These are phyloP conservation scores for Ennomos fuscantarius DNA, from an alignment of 2,888 invertebrate genomes.

Conservation along the genomic window DNA sequence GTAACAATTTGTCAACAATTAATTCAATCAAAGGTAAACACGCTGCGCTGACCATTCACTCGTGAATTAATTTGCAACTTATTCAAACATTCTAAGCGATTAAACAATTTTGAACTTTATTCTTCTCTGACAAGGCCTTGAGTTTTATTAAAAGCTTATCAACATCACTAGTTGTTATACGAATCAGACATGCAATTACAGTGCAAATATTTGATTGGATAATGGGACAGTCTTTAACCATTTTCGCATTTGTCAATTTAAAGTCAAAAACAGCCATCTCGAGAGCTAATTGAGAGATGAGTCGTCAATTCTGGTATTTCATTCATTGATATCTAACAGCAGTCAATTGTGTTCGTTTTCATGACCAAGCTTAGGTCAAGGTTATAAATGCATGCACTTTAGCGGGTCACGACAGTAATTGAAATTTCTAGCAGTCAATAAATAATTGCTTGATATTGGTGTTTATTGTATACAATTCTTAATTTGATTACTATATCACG, in stretches of 20 bases:
- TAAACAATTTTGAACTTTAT: conserved; percentile 5
- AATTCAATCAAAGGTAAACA: conserved; percentile 28
- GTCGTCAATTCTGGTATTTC: conserved; percentile 18
- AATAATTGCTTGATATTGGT: not conserved
- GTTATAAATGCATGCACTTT: conserved; percentile 5
- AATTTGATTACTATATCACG: not conserved
- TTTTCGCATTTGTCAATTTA: conserved; percentile 24
- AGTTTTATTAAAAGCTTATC: not conserved
- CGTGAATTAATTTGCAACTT: conserved; percentile 13
- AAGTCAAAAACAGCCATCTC: conserved; percentile 16
- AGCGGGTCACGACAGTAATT: not conserved
- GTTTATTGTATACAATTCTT: not conserved
- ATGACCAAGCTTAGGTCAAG: conserved; percentile 11
- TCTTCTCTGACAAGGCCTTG: not conserved
- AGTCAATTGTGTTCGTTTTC: conserved; percentile 1
- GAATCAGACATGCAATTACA: conserved; percentile 20
- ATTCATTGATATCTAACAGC: conserved; percentile 4
- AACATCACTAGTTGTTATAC: not conserved
- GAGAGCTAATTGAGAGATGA: conserved; percentile 18
- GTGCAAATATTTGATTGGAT: conserved; percentile 31
- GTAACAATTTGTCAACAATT: conserved; percentile 36
- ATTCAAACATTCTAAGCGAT: not conserved
- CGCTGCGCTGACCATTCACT: conserved; percentile 20
- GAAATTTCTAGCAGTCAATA: conserved; percentile 8
- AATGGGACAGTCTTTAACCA: conserved; percentile 24